These are phyloP conservation scores for Erinaceus europaeus DNA, from an alignment of 2,113 vertebrate genomes.

Conservation along the genomic window DNA sequence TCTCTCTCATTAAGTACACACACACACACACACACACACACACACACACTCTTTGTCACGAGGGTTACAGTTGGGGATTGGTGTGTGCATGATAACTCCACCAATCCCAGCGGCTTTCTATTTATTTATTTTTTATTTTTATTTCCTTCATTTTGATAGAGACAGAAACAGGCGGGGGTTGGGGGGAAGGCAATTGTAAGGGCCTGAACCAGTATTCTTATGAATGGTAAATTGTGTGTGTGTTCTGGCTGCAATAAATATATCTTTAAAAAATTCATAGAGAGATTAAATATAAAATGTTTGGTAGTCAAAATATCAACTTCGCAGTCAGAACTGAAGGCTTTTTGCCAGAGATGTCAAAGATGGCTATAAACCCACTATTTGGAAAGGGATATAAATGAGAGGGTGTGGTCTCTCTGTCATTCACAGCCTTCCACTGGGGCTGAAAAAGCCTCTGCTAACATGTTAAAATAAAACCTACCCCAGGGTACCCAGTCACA, in stretches of 20 bases:
- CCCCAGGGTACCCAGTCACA: neutral
- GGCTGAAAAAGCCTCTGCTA: conserved; percentile 10
- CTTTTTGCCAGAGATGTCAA: neutral
- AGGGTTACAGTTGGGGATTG: too few species aligned
- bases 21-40: too few species aligned
- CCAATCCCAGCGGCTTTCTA: too few species aligned
- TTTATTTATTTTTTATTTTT: too few species aligned
- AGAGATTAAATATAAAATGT: neutral
- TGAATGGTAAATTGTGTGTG: too few species aligned
- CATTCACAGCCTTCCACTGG: conserved; percentile 36
- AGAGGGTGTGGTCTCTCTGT: neutral
- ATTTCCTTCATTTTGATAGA: too few species aligned
- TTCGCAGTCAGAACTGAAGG: neutral
- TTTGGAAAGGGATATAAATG: neutral
- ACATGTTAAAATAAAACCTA: conserved; percentile 35
- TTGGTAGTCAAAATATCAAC: neutral
- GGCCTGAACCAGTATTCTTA: too few species aligned
- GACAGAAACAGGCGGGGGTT: too few species aligned
- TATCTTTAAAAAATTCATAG: neutral
- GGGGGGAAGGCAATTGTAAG: too few species aligned
- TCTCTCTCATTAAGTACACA: too few species aligned
- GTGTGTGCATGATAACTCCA: too few species aligned
- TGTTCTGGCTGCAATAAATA: neutral
- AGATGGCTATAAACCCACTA: neutral
- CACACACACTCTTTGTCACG: too few species aligned